Evolutionary conservation across 2,113 vertebrate species (phyloP).

Genomic region (Charadrius vociferus): DNA sequence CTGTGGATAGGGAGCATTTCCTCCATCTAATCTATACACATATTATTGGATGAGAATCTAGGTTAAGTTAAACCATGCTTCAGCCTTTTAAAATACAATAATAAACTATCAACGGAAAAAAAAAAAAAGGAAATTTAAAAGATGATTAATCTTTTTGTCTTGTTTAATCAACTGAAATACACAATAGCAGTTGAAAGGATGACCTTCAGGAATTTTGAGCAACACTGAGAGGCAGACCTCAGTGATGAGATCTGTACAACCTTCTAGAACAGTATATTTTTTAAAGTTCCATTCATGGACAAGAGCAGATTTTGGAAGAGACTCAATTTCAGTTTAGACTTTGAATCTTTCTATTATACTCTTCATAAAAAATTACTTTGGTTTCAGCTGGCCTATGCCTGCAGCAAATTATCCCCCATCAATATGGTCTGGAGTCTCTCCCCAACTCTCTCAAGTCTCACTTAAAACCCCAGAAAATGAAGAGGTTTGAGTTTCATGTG

Average conservation of each 20-base stretch:
- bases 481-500: not conserved
- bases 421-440: not conserved
- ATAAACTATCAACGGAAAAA: not conserved
- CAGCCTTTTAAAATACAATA: not conserved
- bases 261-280: not conserved
- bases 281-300: not conserved
- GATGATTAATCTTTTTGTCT: not conserved
- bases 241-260: not conserved
- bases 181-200: not conserved
- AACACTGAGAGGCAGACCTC: not conserved
- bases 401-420: not conserved
- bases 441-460: not conserved
- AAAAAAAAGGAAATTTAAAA: not conserved
- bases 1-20: constrained; percentile 7
- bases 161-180: not conserved
- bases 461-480: not conserved
- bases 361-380: not conserved
- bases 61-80: constrained; percentile 8
- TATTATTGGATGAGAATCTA: constrained; percentile 10
- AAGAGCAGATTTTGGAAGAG: not conserved
- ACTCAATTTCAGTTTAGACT: not conserved
- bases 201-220: not conserved
- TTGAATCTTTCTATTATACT: not conserved
- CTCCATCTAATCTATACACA: constrained; percentile 6
- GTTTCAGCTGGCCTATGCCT: not conserved